These are phyloP conservation scores for Streblospio benedicti DNA, from an alignment of 1,140 invertebrate genomes.

Conservation along the genomic window DNA sequence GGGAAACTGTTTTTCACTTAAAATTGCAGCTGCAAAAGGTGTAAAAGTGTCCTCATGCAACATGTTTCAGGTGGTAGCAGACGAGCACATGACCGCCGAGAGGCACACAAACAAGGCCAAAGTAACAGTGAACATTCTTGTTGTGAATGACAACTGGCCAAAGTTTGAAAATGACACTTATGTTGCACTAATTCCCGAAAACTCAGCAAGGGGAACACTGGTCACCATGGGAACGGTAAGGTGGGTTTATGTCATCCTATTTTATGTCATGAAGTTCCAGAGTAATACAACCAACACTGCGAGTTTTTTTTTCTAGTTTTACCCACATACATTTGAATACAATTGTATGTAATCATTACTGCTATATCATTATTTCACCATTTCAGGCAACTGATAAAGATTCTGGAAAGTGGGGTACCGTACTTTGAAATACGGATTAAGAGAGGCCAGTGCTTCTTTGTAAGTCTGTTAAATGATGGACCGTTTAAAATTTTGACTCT, in stretches of 20 bases:
- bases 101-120: slow-evolving; percentile 73
- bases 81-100: slow-evolving; percentile 64
- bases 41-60: too few relatives aligned
- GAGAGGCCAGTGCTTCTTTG: slow-evolving; percentile 2
- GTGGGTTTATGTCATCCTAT: not conserved
- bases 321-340: too few relatives aligned
- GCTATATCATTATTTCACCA: too few relatives aligned
- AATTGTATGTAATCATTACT: too few relatives aligned
- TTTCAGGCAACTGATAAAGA: slow-evolving; percentile 31
- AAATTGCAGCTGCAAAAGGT: too few relatives aligned
- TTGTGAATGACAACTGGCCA: slow-evolving; percentile 90
- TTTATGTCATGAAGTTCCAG: slow-evolving; percentile 6
- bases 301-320: too few relatives aligned
- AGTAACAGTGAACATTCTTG: slow-evolving; percentile 73
- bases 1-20: too few relatives aligned
- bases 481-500: not conserved
- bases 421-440: slow-evolving; percentile 5
- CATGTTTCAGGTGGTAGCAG: slow-evolving; percentile 76
- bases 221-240: slow-evolving; percentile 47
- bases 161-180: slow-evolving; percentile 72
- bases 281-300: too few relatives aligned
- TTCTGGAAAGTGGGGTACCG: slow-evolving; percentile 27
- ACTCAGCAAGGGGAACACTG: slow-evolving; percentile 69
- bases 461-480: slow-evolving; percentile 1
- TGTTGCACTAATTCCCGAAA: slow-evolving; percentile 57